Percentiles rank a stretch among this genome's conserved stretches.
Conservation (phyloP, 2,113 vertebrate genomes). For the Amazona vittata region DNA sequence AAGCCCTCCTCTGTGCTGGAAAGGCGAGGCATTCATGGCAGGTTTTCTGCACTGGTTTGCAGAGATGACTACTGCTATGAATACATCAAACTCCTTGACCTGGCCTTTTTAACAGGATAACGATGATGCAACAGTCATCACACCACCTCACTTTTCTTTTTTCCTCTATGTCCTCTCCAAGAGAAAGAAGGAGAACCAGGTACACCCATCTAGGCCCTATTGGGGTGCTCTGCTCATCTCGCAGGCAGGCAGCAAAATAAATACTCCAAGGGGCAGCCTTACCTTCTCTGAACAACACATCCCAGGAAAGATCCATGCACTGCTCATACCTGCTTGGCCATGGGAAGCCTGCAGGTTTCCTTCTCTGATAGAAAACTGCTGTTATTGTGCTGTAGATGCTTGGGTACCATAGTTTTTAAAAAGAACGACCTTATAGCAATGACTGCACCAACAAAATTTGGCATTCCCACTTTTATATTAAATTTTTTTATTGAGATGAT, state of each 20-base stretch:
- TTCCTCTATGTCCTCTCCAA: neutral
- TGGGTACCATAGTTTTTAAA: neutral
- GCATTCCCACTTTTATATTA: slow-evolving; percentile 70
- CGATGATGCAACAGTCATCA: neutral
- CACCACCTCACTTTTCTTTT: neutral
- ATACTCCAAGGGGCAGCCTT: neutral
- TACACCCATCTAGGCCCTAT: neutral
- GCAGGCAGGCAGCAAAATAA: neutral
- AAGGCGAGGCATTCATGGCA: neutral
- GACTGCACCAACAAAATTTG: slow-evolving; percentile 41
- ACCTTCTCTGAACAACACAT: neutral
- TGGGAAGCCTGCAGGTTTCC: neutral
- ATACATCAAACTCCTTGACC: neutral
- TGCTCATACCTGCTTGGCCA: neutral
- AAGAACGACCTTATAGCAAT: neutral
- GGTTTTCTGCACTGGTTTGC: neutral
- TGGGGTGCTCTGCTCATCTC: neutral
- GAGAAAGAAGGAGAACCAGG: neutral
- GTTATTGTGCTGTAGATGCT: neutral
- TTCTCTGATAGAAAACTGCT: neutral
- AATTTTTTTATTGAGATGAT: slow-evolving; percentile 85
- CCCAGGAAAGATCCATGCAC: neutral
- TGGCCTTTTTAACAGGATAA: neutral
- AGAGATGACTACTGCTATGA: neutral
- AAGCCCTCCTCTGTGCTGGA: neutral